Evolutionary conservation across 35 echinoderm and acorn worm genomes (phyloP).

Genomic region (Ophioderma brevispina): DNA sequence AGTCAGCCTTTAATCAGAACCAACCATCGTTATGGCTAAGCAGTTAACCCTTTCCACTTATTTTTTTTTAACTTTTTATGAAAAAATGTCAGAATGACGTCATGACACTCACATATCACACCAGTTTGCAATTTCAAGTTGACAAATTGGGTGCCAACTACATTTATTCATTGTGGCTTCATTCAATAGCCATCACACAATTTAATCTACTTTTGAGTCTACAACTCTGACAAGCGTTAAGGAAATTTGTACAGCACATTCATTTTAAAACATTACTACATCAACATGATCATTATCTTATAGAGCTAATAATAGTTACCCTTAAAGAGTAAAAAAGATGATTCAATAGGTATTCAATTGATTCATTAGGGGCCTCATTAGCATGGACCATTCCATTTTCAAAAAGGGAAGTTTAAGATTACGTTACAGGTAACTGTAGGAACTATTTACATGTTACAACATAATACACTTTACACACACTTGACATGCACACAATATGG

Average conservation of each 20-base stretch:
- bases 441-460: neutral
- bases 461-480: slow-evolving; percentile 7
- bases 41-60: no score
- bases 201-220: neutral
- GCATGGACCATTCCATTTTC: neutral
- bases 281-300: neutral
- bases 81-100: no score
- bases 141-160: no score
- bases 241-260: neutral
- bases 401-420: neutral
- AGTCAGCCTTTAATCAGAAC: no score
- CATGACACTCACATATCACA: no score
- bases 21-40: no score
- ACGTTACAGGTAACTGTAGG: neutral
- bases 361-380: neutral
- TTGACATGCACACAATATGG: neutral
- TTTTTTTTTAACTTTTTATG: no score
- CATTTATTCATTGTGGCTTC: no score
- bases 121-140: no score
- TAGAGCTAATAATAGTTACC: neutral
- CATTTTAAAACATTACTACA: neutral
- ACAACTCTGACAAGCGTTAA: neutral
- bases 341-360: neutral
- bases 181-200: no score
- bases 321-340: neutral